Conservation (phyloP, 2,113 vertebrate species). For the Xenus cinereus region DNA sequence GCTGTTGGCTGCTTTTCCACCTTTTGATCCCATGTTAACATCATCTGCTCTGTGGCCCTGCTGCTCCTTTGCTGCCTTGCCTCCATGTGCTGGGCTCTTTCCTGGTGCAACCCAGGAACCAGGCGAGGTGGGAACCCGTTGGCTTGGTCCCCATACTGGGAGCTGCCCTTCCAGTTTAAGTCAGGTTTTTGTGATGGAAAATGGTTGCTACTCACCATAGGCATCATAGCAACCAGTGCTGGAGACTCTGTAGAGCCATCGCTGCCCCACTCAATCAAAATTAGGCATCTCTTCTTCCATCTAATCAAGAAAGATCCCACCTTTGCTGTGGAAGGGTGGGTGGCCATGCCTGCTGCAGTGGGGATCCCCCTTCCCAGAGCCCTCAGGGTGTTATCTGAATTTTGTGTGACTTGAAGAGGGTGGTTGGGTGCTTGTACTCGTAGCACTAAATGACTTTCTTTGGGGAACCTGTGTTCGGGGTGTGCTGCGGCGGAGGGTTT, state of each 20-base stretch:
- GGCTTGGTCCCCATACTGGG: background rate
- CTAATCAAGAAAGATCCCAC: background rate
- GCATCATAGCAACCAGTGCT: background rate
- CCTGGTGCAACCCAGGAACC: background rate
- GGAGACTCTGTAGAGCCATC: background rate
- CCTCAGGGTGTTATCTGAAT: background rate
- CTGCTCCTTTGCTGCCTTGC: background rate
- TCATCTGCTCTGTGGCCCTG: background rate
- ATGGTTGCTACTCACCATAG: background rate
- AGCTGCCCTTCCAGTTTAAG: background rate
- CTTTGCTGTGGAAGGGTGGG: rapidly evolving
- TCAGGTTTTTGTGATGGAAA: background rate
- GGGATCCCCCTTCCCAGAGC: background rate
- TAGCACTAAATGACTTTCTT: background rate
- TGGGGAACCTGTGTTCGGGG: rapidly evolving
- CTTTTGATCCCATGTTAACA: background rate
- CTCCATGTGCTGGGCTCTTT: rapidly evolving
- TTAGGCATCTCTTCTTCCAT: background rate
- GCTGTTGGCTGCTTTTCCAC: background rate
- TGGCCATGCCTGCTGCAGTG: background rate
- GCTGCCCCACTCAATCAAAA: background rate
- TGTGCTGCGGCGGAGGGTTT: rapidly evolving
- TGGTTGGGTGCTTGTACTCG: background rate
- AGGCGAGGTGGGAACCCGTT: background rate
- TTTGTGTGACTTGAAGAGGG: rapidly evolving